A percentile compares a stretch with the other conserved stretches of the same genome.
Conservation (phyloP, 2,113 vertebrate genomes). For the Lethenteron camtschaticum region DNA sequence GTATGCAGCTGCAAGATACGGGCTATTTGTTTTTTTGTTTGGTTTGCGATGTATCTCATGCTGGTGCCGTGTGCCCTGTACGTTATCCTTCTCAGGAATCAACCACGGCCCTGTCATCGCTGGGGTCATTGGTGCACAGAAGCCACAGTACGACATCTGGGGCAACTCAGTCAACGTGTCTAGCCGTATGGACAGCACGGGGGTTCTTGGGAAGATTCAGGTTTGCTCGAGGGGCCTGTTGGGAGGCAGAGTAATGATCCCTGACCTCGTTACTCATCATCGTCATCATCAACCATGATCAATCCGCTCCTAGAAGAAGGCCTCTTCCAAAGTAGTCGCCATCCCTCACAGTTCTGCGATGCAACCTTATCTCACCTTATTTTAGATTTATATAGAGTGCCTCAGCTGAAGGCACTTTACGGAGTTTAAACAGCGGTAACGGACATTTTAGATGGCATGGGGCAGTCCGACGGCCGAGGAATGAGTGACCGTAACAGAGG, state of each 20-base stretch:
- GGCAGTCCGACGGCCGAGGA: neutral
- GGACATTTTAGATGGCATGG: too few species aligned
- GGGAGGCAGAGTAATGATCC: too few species aligned
- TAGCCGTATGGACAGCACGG: conserved; percentile 92
- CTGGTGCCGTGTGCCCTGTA: too few species aligned
- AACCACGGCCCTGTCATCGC: conserved; percentile 92
- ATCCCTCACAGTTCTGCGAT: conserved; percentile 20
- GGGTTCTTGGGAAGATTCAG: conserved; percentile 87
- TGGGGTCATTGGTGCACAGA: conserved; percentile 89
- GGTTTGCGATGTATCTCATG: too few species aligned
- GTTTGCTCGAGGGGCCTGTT: conserved; percentile 15
- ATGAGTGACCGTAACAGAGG: neutral
- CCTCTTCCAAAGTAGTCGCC: too few species aligned
- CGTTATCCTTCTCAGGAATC: conserved; percentile 34
- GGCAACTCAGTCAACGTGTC: conserved; percentile 92
- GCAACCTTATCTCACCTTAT: conserved; percentile 21
- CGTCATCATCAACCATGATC: conserved; percentile 7
- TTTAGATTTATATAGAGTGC: neutral
- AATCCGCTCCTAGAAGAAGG: too few species aligned
- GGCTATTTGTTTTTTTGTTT: too few species aligned
- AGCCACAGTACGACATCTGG: conserved; percentile 96
- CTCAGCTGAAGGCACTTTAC: neutral
- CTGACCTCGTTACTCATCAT: conserved; percentile 6
- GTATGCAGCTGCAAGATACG: too few species aligned
- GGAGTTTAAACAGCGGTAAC: neutral